Conservation (phyloP, 2,888 invertebrate genomes). For the Drosophila atroscutellata region DNA sequence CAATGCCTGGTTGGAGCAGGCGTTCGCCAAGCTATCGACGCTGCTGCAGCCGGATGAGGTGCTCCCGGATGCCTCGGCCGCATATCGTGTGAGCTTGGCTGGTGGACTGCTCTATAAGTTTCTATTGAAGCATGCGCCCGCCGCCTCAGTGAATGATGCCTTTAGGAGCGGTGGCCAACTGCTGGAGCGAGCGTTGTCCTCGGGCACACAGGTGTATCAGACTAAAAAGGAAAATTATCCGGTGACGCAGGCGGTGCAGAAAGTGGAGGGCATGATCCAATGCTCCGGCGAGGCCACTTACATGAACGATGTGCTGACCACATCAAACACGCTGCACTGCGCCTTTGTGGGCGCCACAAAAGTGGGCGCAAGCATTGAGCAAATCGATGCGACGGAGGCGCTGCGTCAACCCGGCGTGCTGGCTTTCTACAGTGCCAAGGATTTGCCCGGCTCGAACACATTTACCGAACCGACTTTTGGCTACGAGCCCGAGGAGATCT, state of each 20-base stretch:
- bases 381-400: slow-evolving; percentile 86
- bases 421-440: slow-evolving; percentile 87
- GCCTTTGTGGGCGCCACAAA: slow-evolving; percentile 87
- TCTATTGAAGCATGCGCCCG: slow-evolving; percentile 87
- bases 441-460: slow-evolving; percentile 86
- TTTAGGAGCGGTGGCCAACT: slow-evolving; percentile 83
- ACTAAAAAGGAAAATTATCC: slow-evolving; percentile 90
- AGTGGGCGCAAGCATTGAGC: slow-evolving; percentile 86
- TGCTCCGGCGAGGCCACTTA: slow-evolving; percentile 92
- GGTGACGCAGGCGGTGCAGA: slow-evolving; percentile 90
- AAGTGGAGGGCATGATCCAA: slow-evolving; percentile 89
- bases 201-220: slow-evolving; percentile 89
- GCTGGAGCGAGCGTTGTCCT: slow-evolving; percentile 88
- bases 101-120: slow-evolving; percentile 92
- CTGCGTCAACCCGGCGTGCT: slow-evolving; percentile 87
- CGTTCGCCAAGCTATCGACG: slow-evolving; percentile 86
- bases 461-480: slow-evolving; percentile 86
- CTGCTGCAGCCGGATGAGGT: slow-evolving; percentile 89
- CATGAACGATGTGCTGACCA: slow-evolving; percentile 90
- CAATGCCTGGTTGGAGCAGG: slow-evolving; percentile 80
- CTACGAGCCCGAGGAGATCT: slow-evolving; percentile 83
- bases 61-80: slow-evolving; percentile 89
- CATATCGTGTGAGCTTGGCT: slow-evolving; percentile 89
- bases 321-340: slow-evolving; percentile 86
- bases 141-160: slow-evolving; percentile 74